Conservation (phyloP, 2,797 vertebrate genomes). For the Halcyon smyrnensis region DNA sequence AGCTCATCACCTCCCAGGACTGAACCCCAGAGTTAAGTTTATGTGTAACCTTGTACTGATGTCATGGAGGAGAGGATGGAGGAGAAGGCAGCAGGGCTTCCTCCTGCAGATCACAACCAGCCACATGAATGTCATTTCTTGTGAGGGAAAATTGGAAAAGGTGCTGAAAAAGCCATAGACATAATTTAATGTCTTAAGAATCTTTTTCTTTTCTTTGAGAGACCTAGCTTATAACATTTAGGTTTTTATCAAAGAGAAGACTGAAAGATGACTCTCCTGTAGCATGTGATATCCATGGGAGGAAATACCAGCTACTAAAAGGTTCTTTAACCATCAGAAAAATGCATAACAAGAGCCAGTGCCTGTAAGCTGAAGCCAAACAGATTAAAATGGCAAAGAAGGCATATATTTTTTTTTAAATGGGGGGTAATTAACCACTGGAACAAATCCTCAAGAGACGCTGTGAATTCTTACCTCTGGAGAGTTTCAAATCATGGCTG, state of each 20-base stretch:
- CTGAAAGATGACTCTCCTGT: neutral
- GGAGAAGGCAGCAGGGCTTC: neutral
- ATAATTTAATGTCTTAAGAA: neutral
- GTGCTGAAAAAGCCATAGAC: neutral
- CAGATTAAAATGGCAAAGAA: slow-evolving; percentile 56
- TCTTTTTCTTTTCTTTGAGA: neutral
- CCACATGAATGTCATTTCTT: neutral
- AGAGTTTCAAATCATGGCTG: slow-evolving; percentile 41
- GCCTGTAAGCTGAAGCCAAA: slow-evolving; percentile 33
- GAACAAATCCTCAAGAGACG: slow-evolving; percentile 32
- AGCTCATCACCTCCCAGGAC: neutral
- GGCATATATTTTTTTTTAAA: slow-evolving; percentile 27
- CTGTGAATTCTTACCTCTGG: slow-evolving; percentile 16
- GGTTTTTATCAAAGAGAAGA: neutral
- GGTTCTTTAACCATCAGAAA: slow-evolving; percentile 22
- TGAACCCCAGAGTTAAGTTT: neutral
- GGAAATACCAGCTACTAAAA: neutral
- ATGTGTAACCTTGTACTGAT: neutral
- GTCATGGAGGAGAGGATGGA: neutral
- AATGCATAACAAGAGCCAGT: neutral
- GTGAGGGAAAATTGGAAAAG: neutral
- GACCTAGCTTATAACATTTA: neutral
- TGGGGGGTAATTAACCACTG: slow-evolving; percentile 47
- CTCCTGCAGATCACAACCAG: neutral
- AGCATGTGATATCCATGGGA: neutral